Evolutionary conservation across 2,888 invertebrate genomes (phyloP).

Genomic region (Atrina japonica): DNA sequence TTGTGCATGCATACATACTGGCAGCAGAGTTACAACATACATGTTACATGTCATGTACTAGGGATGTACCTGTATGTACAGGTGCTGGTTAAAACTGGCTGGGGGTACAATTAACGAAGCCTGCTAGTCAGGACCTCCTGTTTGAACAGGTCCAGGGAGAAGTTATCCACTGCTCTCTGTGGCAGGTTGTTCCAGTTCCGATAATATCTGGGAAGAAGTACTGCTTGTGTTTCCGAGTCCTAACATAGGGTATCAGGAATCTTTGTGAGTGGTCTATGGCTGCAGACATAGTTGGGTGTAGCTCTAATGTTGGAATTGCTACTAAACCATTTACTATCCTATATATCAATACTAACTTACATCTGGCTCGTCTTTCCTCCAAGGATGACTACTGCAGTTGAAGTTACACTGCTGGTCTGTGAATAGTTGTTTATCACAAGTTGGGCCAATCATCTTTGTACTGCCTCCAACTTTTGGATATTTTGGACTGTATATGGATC

Average conservation of each 20-base stretch:
- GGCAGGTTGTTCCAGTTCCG: slow-evolving; percentile 6
- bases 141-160: slow-evolving; percentile 14
- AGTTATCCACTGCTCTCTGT: not conserved
- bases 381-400: slow-evolving; percentile 6
- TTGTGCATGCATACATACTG: not conserved
- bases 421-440: slow-evolving; percentile 15
- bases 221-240: slow-evolving; percentile 3
- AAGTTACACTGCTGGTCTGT: too few species aligned
- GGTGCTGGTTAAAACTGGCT: slow-evolving; percentile 15
- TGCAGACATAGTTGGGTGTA: not conserved
- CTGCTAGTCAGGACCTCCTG: slow-evolving; percentile 4
- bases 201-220: slow-evolving; percentile 15
- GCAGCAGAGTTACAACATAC: too few species aligned
- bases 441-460: not conserved
- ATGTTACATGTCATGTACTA: too few species aligned
- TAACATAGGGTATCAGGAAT: slow-evolving; percentile 7
- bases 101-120: not conserved
- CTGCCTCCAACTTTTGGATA: slow-evolving; percentile 10
- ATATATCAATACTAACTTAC: slow-evolving; percentile 7
- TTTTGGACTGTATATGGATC: slow-evolving; percentile 27
- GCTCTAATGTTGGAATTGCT: not conserved
- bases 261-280: not conserved
- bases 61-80: slow-evolving; percentile 1
- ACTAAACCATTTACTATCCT: slow-evolving; percentile 10
- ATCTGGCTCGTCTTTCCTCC: slow-evolving; percentile 3